Conservation (phyloP, 1,140 invertebrate genomes). For the Laodelphax striatellus region DNA sequence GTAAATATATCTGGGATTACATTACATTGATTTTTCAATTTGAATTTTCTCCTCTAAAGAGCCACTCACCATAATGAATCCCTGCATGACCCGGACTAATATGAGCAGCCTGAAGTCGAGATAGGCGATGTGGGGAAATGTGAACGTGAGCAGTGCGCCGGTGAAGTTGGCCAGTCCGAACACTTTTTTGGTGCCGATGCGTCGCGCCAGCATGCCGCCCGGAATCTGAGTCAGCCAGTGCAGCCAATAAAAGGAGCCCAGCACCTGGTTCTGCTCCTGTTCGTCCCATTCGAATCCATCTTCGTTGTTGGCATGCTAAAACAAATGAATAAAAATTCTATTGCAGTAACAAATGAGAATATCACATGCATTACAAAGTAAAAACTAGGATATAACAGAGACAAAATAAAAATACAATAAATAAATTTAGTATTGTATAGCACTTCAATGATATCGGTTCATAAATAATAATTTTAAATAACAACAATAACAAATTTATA, state of each 20-base stretch:
- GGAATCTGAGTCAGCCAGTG: constrained; percentile 63
- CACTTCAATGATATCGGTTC: too few species aligned
- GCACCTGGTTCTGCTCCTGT: constrained; percentile 48
- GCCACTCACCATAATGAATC: constrained; percentile 50
- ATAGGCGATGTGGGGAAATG: constrained; percentile 51
- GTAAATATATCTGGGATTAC: too few species aligned
- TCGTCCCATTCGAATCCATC: constrained; percentile 49
- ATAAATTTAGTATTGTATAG: too few species aligned
- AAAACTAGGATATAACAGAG: too few species aligned
- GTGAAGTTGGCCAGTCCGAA: constrained; percentile 56
- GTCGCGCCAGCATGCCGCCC: constrained; percentile 54
- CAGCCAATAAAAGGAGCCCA: constrained; percentile 64
- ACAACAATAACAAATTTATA: too few species aligned
- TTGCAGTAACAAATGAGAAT: too few species aligned
- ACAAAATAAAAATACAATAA: too few species aligned
- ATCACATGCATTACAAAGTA: too few species aligned
- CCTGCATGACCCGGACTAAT: constrained; percentile 52
- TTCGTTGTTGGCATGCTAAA: background rate
- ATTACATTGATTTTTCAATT: background rate
- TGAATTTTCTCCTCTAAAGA: too few species aligned
- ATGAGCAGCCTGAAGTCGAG: constrained; percentile 47
- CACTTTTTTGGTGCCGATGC: constrained; percentile 56
- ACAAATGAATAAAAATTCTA: background rate
- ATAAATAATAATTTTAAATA: too few species aligned
- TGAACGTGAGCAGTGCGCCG: constrained; percentile 53